Evolutionary conservation across 2,797 vertebrate genomes (phyloP).

Genomic region (Oreochromis grahami): DNA sequence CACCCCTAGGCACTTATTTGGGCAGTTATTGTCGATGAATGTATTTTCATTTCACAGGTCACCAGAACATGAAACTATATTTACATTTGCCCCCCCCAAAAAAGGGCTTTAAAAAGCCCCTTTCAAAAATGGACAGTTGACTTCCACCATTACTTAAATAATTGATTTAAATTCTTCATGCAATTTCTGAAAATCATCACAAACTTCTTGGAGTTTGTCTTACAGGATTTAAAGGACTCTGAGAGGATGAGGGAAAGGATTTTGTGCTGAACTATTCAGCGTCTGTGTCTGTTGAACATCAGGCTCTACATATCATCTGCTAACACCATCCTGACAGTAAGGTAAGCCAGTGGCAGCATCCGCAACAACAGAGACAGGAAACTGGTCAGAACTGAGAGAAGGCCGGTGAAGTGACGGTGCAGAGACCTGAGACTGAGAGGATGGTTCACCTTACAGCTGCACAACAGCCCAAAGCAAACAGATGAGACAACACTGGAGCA

Average conservation of each 20-base stretch:
- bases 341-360: neutral
- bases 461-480: neutral
- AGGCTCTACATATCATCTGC: neutral
- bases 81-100: fast-evolving
- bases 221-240: neutral
- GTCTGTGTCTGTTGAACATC: neutral
- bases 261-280: neutral
- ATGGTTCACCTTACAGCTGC: neutral
- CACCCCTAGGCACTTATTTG: neutral
- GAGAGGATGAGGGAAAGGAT: neutral
- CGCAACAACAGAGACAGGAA: neutral
- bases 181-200: neutral
- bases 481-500: neutral
- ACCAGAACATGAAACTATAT: neutral
- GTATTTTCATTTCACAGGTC: neutral
- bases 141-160: neutral
- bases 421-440: neutral
- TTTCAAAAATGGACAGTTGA: neutral
- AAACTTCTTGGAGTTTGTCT: neutral
- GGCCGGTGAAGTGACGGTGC: fast-evolving
- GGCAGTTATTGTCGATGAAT: neutral
- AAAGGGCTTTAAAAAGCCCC: neutral
- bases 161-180: neutral
- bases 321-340: neutral
- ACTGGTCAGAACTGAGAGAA: neutral